A percentile compares a stretch with the other conserved stretches of the same genome.
phyloP scores from a whole-genome alignment of 2,797 vertebrate species.

The Xyrichtys novacula region DNA sequence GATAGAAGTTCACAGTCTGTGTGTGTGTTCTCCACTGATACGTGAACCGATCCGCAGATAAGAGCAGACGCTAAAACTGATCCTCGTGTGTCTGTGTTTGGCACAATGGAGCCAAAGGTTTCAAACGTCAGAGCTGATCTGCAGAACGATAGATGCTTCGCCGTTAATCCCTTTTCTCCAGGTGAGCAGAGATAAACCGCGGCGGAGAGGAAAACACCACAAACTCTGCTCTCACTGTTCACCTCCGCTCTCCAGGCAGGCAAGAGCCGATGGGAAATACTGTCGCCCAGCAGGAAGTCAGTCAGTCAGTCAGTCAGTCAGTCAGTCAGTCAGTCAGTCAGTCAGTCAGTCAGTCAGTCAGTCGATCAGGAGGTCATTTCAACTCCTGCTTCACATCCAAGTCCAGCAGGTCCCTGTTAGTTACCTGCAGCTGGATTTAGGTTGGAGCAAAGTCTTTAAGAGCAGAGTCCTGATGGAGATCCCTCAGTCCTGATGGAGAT shows the following conservation, averaged over 20 bases:
- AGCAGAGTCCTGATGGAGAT: conserved; percentile 41
- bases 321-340: conserved; percentile 5
- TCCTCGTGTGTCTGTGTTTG: conserved; percentile 61
- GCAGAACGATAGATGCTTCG: conserved; percentile 9
- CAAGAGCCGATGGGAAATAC: conserved; percentile 54
- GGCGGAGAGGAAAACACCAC: conserved; percentile 48
- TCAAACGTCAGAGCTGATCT: conserved; percentile 43
- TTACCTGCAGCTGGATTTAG: conserved; percentile 33
- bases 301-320: conserved; percentile 7
- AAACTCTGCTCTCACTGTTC: conserved; percentile 51
- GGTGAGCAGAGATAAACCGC: conserved; percentile 62
- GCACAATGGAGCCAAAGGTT: conserved; percentile 68
- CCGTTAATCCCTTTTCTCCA: conserved; percentile 38
- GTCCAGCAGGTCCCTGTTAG: conserved; percentile 11
- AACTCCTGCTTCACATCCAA: neutral
- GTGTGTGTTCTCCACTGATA: conserved; percentile 34
- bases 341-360: conserved; percentile 13
- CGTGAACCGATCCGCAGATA: conserved; percentile 16
- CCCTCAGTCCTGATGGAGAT: conserved; percentile 93
- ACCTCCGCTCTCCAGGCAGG: neutral
- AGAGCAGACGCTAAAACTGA: conserved; percentile 33
- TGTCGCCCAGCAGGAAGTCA: conserved; percentile 12
- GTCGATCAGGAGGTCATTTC: conserved; percentile 12
- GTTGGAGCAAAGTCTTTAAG: conserved; percentile 7
- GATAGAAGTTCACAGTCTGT: conserved; percentile 4